Evolutionary conservation across 2,888 invertebrate species (phyloP).

Genomic region (Conchocele bisecta): DNA sequence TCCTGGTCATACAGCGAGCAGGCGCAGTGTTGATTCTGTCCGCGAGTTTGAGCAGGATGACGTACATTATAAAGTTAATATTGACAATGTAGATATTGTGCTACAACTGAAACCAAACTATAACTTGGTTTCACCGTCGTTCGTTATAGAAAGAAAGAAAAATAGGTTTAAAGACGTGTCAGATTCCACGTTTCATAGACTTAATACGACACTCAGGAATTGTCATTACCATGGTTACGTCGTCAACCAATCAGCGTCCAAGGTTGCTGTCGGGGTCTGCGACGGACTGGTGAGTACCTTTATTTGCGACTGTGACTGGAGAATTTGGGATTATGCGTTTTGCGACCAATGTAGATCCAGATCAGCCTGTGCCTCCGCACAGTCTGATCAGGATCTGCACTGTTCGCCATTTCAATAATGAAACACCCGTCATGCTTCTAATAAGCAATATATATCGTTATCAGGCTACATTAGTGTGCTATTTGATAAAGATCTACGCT

Average conservation of each 20-base stretch:
- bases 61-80: constrained; percentile 75
- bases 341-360: too few relatives aligned
- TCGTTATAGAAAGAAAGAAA: constrained; percentile 89
- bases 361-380: too few relatives aligned
- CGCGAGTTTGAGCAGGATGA: constrained; percentile 8
- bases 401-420: too few relatives aligned
- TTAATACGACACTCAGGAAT: constrained; percentile 65
- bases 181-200: constrained; percentile 65
- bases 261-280: constrained; percentile 91
- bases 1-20: constrained; percentile 61
- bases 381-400: too few relatives aligned
- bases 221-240: constrained; percentile 92
- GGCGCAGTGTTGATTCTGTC: constrained; percentile 55
- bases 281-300: constrained; percentile 89
- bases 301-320: too few relatives aligned
- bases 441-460: too few relatives aligned
- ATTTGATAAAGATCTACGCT: too few relatives aligned
- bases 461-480: too few relatives aligned
- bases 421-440: too few relatives aligned
- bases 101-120: constrained; percentile 85
- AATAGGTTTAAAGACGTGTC: constrained; percentile 68
- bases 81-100: constrained; percentile 73
- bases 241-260: constrained; percentile 88
- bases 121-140: constrained; percentile 87
- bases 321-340: too few relatives aligned